Evolutionary conservation across 2,797 vertebrate species (phyloP).

Genomic region (Xenentodon cancila): DNA sequence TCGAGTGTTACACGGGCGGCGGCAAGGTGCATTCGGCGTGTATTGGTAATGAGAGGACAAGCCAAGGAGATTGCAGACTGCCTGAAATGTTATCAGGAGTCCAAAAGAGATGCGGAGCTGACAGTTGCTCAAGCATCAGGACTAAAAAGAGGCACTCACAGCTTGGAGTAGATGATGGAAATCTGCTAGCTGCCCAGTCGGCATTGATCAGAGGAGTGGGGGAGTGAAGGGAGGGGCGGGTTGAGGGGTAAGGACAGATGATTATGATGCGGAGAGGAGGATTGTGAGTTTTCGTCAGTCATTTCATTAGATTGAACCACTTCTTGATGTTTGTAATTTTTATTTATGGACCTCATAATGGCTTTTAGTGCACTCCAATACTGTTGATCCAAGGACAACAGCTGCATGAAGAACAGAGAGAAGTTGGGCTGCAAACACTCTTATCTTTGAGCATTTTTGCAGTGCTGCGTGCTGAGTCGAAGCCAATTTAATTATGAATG

Average conservation of each 20-base stretch:
- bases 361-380: too few relatives aligned
- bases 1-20: not conserved
- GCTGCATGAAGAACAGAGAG: too few relatives aligned
- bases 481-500: too few relatives aligned
- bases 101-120: slow-evolving; percentile 36
- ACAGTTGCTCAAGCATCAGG: slow-evolving; percentile 62
- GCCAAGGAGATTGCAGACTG: slow-evolving; percentile 51
- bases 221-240: not conserved
- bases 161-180: slow-evolving; percentile 63
- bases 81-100: slow-evolving; percentile 45
- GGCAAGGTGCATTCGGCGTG: not conserved
- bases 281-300: slow-evolving; percentile 20
- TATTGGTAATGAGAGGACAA: slow-evolving; percentile 30
- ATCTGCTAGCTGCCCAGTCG: slow-evolving; percentile 60
- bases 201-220: slow-evolving; percentile 52
- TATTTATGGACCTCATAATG: too few relatives aligned
- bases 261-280: slow-evolving; percentile 40
- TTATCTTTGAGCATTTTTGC: too few relatives aligned
- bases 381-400: too few relatives aligned
- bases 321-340: not conserved
- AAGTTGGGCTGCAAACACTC: too few relatives aligned
- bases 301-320: slow-evolving; percentile 18
- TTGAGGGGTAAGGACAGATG: slow-evolving; percentile 42
- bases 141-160: slow-evolving; percentile 57
- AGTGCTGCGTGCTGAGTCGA: too few relatives aligned